Evolutionary conservation across 1,140 invertebrate genomes (phyloP).

Genomic region (Mactra quadrangularis): DNA sequence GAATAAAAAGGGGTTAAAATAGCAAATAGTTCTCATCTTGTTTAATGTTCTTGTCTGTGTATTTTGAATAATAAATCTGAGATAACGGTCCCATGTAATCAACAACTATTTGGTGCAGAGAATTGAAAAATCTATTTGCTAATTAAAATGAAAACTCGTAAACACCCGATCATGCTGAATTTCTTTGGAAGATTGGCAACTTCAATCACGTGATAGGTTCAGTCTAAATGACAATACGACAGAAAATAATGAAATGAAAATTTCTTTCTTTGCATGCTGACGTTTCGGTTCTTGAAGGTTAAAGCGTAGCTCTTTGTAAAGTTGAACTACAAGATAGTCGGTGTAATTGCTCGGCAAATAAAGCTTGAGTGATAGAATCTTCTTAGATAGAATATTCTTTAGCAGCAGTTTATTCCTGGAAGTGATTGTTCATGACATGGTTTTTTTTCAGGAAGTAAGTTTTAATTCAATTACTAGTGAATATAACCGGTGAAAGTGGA

Average conservation of each 20-base stretch:
- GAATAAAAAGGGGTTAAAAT: conserved; percentile 60
- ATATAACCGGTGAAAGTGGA: too few species aligned
- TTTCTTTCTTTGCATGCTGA: conserved; percentile 14
- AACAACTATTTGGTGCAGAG: background rate
- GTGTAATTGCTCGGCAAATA: too few species aligned
- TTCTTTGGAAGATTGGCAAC: conserved; percentile 10
- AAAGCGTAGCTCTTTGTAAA: too few species aligned
- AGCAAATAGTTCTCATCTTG: conserved; percentile 54
- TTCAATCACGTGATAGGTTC: conserved; percentile 24
- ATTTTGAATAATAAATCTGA: conserved; percentile 57
- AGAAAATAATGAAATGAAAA: conserved; percentile 27
- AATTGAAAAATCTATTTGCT: conserved; percentile 61
- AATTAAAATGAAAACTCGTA: conserved; percentile 61
- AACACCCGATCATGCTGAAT: conserved; percentile 13
- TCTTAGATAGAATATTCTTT: too few species aligned
- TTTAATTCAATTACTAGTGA: too few species aligned
- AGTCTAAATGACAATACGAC: conserved; percentile 24
- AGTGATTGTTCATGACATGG: too few species aligned
- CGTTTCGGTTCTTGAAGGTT: conserved; percentile 12
- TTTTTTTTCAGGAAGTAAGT: too few species aligned
- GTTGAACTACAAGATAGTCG: too few species aligned
- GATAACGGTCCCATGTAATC: conserved; percentile 43
- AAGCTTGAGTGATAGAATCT: too few species aligned
- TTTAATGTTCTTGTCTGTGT: conserved; percentile 61
- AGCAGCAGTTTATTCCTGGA: too few species aligned